phyloP scores from a whole-genome alignment of 2,888 invertebrate species.

The Teinopalpus imperialis region DNA sequence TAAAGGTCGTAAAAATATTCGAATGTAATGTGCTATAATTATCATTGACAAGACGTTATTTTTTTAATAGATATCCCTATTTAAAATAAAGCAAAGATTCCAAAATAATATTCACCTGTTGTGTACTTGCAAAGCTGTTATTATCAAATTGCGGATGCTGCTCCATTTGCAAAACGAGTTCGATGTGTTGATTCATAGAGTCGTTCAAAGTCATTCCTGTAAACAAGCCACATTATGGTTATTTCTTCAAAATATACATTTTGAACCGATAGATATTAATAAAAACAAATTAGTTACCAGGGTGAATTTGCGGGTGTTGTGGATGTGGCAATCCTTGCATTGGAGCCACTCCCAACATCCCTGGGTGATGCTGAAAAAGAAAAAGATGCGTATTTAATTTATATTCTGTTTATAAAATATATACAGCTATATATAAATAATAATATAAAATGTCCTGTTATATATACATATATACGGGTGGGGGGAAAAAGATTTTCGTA shows the following conservation, averaged over 20 bases:
- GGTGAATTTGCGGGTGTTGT: conserved; percentile 78
- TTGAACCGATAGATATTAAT: too few species aligned
- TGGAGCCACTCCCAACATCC: conserved; percentile 75
- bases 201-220: conserved; percentile 78
- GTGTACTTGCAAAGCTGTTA: conserved; percentile 74
- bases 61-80: too few species aligned
- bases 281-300: conserved; percentile 50
- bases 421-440: conserved; percentile 17
- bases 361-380: conserved; percentile 74
- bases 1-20: too few species aligned
- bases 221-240: not conserved
- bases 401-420: too few species aligned
- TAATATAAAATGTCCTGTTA: too few species aligned
- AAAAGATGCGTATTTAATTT: not conserved
- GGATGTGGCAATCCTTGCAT: conserved; percentile 79
- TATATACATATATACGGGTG: conserved; percentile 26
- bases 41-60: too few species aligned
- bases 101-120: conserved; percentile 59
- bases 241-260: too few species aligned
- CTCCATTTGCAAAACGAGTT: conserved; percentile 78
- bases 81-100: too few species aligned
- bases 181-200: conserved; percentile 80
- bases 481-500: not conserved
- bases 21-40: too few species aligned
- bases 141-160: conserved; percentile 79